phyloP scores from a whole-genome alignment of 2,797 vertebrate species.

The Poeciliopsis gracilis region DNA sequence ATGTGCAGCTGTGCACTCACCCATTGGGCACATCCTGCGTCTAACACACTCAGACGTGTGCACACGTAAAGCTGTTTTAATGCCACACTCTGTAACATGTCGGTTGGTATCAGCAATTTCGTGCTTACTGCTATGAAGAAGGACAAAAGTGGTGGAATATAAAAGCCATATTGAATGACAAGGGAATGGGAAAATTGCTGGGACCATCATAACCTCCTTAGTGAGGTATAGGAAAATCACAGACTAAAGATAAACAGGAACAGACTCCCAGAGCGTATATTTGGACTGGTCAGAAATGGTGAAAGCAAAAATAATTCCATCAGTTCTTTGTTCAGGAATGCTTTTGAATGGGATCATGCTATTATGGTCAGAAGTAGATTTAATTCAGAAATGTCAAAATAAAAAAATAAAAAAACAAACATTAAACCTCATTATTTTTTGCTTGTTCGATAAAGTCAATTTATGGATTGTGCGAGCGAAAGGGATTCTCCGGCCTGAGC shows the following conservation, averaged over 20 bases:
- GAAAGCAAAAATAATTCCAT: conserved; percentile 10
- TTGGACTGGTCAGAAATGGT: conserved; percentile 11
- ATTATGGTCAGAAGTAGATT: conserved; percentile 4
- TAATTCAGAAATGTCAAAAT: not conserved
- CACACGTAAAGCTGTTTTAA: conserved; percentile 49
- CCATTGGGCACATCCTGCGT: conserved; percentile 18
- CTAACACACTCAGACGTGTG: conserved; percentile 33
- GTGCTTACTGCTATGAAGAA: conserved; percentile 44
- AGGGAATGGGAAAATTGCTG: conserved; percentile 52
- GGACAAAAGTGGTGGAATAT: conserved; percentile 57
- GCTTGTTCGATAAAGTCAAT: not conserved
- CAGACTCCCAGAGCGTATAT: conserved; percentile 16
- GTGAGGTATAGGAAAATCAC: conserved; percentile 38
- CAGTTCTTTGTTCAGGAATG: not conserved
- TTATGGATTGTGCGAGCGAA: not conserved
- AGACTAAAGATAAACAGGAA: conserved; percentile 32
- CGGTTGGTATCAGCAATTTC: conserved; percentile 49
- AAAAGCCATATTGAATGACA: conserved; percentile 59
- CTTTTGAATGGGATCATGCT: not conserved
- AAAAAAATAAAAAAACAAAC: not conserved
- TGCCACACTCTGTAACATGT: conserved; percentile 63
- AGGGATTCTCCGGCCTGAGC: not conserved
- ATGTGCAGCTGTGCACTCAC: conserved; percentile 37
- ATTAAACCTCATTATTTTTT: not conserved
- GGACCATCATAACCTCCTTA: conserved; percentile 29